A percentile compares a stretch with the other conserved stretches of the same genome.
Evolutionary conservation across 1,140 invertebrate species (phyloP).

Genomic region (Cydia strobilella): DNA sequence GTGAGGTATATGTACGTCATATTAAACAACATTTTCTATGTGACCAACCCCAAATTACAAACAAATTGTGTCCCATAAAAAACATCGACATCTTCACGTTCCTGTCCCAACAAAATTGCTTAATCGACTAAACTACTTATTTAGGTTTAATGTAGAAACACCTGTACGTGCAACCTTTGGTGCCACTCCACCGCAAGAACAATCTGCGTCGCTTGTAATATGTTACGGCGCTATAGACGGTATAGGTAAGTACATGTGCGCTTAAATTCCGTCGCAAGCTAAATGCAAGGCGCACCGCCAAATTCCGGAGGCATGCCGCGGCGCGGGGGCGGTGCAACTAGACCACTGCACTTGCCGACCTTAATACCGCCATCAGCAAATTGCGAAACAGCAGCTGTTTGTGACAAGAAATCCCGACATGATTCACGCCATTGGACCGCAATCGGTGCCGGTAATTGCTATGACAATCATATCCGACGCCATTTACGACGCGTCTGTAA

Average conservation of each 20-base stretch:
- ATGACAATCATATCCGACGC: conserved; percentile 49
- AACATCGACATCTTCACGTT: neutral
- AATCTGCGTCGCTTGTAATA: conserved; percentile 39
- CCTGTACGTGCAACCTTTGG: neutral
- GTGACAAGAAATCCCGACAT: conserved; percentile 70
- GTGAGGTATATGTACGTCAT: too few relatives aligned
- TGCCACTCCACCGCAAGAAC: conserved; percentile 10
- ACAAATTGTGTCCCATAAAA: neutral
- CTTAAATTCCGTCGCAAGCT: conserved; percentile 48
- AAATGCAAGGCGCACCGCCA: conserved; percentile 66
- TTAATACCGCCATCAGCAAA: conserved; percentile 77
- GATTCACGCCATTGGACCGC: conserved; percentile 59
- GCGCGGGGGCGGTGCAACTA: conserved; percentile 48
- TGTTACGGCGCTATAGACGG: conserved; percentile 37
- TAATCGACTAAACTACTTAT: neutral
- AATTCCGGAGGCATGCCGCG: conserved; percentile 70
- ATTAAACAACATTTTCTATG: neutral
- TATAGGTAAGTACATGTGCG: conserved; percentile 47
- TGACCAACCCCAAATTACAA: neutral
- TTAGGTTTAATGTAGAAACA: neutral
- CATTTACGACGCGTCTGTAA: conserved; percentile 33
- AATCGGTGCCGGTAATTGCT: conserved; percentile 50
- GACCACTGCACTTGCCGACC: conserved; percentile 67
- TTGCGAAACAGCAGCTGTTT: conserved; percentile 73
- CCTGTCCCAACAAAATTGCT: neutral